Evolutionary conservation across 2,888 invertebrate species (phyloP).

Genomic region (Petrophora chlorosata): DNA sequence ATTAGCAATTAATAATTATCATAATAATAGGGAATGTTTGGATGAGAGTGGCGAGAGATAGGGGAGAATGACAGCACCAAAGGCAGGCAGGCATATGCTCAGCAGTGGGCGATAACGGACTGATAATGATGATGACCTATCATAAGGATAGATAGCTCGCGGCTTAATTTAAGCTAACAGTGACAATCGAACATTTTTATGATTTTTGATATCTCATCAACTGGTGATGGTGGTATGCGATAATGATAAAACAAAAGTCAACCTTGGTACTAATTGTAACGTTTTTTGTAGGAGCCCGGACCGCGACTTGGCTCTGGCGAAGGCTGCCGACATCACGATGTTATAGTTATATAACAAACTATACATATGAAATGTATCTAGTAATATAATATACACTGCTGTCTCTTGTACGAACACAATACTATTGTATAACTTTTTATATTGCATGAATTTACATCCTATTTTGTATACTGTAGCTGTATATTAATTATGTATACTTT

Average conservation of each 20-base stretch:
- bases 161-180: too few relatives aligned
- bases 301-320: slow-evolving; percentile 59
- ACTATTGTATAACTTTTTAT: slow-evolving; percentile 19
- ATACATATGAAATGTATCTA: too few relatives aligned
- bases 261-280: slow-evolving; percentile 15
- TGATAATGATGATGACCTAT: too few relatives aligned
- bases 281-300: slow-evolving; percentile 66
- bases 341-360: slow-evolving; percentile 49
- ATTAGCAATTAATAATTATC: too few relatives aligned
- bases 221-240: background rate
- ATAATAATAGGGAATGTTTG: too few relatives aligned
- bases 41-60: too few relatives aligned
- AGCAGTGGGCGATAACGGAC: too few relatives aligned
- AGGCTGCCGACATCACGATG: slow-evolving; percentile 64
- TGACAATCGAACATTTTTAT: too few relatives aligned
- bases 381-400: too few relatives aligned
- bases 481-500: background rate
- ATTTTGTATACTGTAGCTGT: slow-evolving; percentile 11
- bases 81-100: too few relatives aligned
- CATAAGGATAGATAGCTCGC: too few relatives aligned
- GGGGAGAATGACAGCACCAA: too few relatives aligned
- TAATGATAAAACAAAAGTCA: background rate
- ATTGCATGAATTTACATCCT: background rate
- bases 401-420: background rate
- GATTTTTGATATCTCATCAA: background rate